Evolutionary conservation across 2,888 invertebrate genomes (phyloP), one percentile per base, ranked within the genome.

Genomic region (Drosophila prostipennis): DNA sequence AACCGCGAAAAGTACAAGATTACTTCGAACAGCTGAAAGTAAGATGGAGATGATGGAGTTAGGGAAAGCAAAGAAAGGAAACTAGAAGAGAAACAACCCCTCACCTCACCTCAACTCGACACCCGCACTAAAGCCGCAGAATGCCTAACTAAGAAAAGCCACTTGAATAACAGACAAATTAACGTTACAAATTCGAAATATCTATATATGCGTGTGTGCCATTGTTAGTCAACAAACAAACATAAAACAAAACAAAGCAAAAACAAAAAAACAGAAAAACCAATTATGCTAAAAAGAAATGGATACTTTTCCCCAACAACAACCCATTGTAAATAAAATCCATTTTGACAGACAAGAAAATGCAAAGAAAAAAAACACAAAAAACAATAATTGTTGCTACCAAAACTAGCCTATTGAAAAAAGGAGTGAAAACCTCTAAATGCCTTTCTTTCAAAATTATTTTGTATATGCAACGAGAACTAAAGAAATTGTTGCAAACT

Each of bases 1-100:
- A 55, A 56, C 56, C 60, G 60, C 48, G 46, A 60, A 76, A 71
- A 81, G 85, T 81, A 78, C 81, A 79, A 79, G 64, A 48, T 68
- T 19, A 51, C 54, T 63, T 71, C 37, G 52, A 58, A 46, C n/a
- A 40, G 52, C 52, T 26, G 36, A 29, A 56, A 37, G 6, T 48
- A 4, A 16, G 23, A 48, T 16, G 46, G 16, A 29, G 14, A 46
- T 29, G 46, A 46, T 3, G 26, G 14, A 46, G 29, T 29, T 45
- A 19, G 32, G 34, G 34, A 58, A 34, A 45, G n/a, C n/a, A n/a
- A 16, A 39, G 43, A 26, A 37, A 29, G 37, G 13, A 36, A 51
- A 54, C 23, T n/a, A 16, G 11, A 49, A 36, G 43, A 46, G 26
- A 13, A 45, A 29, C 6, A 36, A 13, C 46, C 32, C 43, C 48